Base-by-base conservation (phyloP, 2,888 invertebrate genomes). In the Drepanosiphum platanoidis region DNA sequence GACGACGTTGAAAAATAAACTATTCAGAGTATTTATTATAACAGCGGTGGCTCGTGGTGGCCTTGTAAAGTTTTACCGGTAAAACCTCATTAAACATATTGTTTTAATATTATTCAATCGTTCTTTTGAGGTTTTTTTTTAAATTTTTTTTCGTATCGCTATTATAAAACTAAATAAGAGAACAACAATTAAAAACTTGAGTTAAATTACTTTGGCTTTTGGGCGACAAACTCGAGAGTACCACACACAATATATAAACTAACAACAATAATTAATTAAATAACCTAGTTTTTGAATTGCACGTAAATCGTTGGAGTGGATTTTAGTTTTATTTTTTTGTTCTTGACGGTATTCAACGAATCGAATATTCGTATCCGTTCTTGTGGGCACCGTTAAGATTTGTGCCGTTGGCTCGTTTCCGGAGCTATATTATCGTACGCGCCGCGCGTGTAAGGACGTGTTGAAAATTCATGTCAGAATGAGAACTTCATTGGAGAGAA, bases 401-500 rank as follows among this genome's bases (percentile, higher is more conserved):
- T 34, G 15, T 77, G 39, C 46, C 36, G 34, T 32, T 18, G 32
- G 15, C 8, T 79, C 15, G 22, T 46, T 68, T n/a, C 15, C 7
- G 64, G 68, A n/a, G n/a, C n/a, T n/a, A n/a, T n/a, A n/a, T n/a
- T n/a, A n/a, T n/a, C 1, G 15, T 71, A 39, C 22, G 36, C 13
- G 11, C 9, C 4, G 27, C n/a, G 32, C 32, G n/a, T 81, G 18
- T 81, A 30, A 32, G 18, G 15, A 11, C 32, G 4, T 30, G 32
- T 30, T 72, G n/a, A 39, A n/a, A 71, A 36, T 81, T 34, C n/a
- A 39, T 8, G 13, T 71, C 18, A 1, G 27, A 42, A 46, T n/a
- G 46, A 68, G 68, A 75, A 75, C 46, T 66, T 84, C 27, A 64
- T 75, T 66, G 32, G 27, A 8, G 2, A 74, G 46, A 75, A 84